Conservation (phyloP, 2,888 invertebrate genomes). For the Parasteatoda lunata region DNA sequence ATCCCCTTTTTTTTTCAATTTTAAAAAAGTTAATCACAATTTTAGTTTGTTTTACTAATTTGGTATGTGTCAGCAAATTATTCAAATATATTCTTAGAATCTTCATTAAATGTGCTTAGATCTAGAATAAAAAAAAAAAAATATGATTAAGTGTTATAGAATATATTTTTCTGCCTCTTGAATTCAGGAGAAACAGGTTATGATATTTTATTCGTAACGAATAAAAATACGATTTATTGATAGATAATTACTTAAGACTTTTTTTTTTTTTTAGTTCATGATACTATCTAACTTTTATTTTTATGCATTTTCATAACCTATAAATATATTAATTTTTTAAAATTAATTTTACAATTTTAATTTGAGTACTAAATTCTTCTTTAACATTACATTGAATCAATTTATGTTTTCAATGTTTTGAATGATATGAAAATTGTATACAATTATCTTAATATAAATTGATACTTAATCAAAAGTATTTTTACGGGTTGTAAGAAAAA, state of each 20-base stretch:
- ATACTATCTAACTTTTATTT: too few species aligned
- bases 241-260: too few species aligned
- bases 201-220: not conserved
- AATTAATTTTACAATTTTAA: too few species aligned
- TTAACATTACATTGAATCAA: too few species aligned
- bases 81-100: conserved; percentile 7
- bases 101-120: not conserved
- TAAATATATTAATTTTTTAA: too few species aligned
- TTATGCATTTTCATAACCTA: too few species aligned
- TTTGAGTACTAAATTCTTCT: too few species aligned
- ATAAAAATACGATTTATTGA: not conserved
- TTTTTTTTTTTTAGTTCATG: too few species aligned
- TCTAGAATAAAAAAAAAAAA: conserved; percentile 1
- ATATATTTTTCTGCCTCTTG: conserved; percentile 31
- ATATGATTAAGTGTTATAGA: conserved; percentile 28
- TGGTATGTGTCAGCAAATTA: conserved; percentile 18
- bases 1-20: not conserved
- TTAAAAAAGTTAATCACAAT: not conserved
- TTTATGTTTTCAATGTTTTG: too few species aligned
- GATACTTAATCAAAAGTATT: not conserved
- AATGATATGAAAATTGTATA: too few species aligned
- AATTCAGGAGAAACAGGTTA: conserved; percentile 27
- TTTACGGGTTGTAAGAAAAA: not conserved
- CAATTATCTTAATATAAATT: too few species aligned
- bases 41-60: not conserved